A percentile compares a stretch with the other conserved stretches of the same genome.
These are phyloP conservation scores for Athene cunicularia DNA, from an alignment of 2,113 vertebrate genomes.

Conservation along the genomic window DNA sequence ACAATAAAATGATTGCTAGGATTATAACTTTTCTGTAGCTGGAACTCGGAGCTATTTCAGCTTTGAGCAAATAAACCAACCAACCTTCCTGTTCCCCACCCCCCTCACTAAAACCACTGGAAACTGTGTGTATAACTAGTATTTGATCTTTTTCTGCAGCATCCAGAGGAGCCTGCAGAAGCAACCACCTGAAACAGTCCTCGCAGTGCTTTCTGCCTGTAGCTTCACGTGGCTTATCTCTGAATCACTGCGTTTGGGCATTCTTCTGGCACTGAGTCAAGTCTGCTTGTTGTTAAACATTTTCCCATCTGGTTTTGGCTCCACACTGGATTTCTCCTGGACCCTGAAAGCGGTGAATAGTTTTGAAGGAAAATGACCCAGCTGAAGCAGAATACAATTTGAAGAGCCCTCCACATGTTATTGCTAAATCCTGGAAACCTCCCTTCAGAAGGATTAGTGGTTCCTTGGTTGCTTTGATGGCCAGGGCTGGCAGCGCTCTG, in stretches of 20 bases:
- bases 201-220: not conserved
- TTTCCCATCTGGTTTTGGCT: not conserved
- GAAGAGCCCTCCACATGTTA: not conserved
- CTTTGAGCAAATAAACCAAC: not conserved
- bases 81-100: not conserved
- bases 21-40: not conserved
- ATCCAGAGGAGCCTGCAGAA: not conserved
- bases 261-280: not conserved
- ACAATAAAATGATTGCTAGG: not conserved
- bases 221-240: not conserved
- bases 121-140: not conserved
- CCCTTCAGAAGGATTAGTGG: not conserved
- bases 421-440: not conserved
- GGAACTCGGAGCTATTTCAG: not conserved
- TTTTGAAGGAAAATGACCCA: not conserved
- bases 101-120: not conserved
- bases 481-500: not conserved
- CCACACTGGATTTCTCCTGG: not conserved
- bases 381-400: not conserved
- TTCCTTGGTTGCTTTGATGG: not conserved
- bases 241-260: not conserved
- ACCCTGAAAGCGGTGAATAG: not conserved
- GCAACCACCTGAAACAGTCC: not conserved
- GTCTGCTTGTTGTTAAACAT: not conserved
- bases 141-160: conserved; percentile 39